Evolutionary conservation across 2,113 vertebrate species (phyloP).

Genomic region (Columba janthina): DNA sequence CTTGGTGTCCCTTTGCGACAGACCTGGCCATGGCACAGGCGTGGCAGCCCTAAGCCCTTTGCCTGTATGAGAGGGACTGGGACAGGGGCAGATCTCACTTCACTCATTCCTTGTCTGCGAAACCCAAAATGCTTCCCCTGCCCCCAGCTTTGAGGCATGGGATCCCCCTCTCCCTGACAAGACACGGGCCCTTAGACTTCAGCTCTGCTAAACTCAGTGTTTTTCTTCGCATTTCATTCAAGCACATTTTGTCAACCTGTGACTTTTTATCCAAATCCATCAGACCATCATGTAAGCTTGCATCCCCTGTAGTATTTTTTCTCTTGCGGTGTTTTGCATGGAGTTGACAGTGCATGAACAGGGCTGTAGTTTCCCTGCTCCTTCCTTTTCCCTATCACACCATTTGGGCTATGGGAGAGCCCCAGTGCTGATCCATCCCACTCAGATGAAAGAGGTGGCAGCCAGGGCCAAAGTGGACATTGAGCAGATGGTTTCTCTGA

Average conservation of each 20-base stretch:
- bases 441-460: not conserved
- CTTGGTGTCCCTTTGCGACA: rapidly evolving
- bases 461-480: not conserved
- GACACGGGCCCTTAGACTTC: not conserved
- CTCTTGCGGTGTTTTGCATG: not conserved
- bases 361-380: not conserved
- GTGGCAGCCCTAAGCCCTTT: not conserved
- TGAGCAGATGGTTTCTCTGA: not conserved
- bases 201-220: not conserved
- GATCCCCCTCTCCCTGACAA: not conserved
- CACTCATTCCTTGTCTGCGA: not conserved
- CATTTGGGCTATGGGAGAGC: rapidly evolving
- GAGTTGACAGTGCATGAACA: not conserved
- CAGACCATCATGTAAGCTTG: not conserved
- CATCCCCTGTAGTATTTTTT: rapidly evolving
- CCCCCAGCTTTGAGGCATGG: not conserved
- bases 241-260: not conserved
- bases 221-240: not conserved
- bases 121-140: not conserved
- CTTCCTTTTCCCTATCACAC: not conserved
- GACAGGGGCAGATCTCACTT: not conserved
- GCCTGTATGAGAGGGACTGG: not conserved
- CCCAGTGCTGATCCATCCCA: not conserved
- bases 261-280: not conserved
- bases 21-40: rapidly evolving